These are phyloP conservation scores for Moxostoma hubbsi DNA, from an alignment of 2,797 vertebrate species.

Conservation along the genomic window DNA sequence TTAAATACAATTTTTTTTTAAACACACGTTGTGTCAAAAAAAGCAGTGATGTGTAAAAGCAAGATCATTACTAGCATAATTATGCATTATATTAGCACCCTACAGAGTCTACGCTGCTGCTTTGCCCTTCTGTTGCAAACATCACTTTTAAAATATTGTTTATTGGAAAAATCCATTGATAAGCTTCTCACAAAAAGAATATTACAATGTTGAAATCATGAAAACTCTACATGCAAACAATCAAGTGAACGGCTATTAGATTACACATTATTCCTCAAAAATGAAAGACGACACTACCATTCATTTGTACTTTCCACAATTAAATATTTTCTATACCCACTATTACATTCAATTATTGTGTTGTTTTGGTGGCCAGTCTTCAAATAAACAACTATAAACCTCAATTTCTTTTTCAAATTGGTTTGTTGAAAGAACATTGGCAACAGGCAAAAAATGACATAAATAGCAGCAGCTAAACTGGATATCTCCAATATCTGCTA, in stretches of 20 bases:
- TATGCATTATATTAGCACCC: neutral
- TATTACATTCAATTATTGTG: slow-evolving; percentile 26
- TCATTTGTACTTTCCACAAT: slow-evolving; percentile 8
- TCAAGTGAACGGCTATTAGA: neutral
- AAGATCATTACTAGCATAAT: too few species aligned
- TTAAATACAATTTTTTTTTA: too few species aligned
- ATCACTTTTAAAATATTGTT: neutral
- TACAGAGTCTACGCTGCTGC: neutral
- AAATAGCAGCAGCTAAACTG: neutral
- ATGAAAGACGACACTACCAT: neutral
- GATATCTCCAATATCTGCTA: slow-evolving; percentile 2
- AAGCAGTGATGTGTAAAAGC: too few species aligned
- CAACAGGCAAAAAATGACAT: neutral
- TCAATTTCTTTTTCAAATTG: neutral
- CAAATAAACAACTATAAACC: neutral
- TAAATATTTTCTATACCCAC: neutral
- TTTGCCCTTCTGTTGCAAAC: neutral
- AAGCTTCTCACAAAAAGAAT: too few species aligned
- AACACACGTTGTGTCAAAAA: too few species aligned
- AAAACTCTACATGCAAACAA: neutral
- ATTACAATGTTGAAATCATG: too few species aligned
- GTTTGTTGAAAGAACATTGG: slow-evolving; percentile 22
- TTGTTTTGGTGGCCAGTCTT: neutral
- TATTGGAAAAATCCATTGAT: neutral
- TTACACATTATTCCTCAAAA: slow-evolving; percentile 22